These are phyloP conservation scores for Polypedilum pembai DNA, from an alignment of 1,140 invertebrate species.

Conservation along the genomic window DNA sequence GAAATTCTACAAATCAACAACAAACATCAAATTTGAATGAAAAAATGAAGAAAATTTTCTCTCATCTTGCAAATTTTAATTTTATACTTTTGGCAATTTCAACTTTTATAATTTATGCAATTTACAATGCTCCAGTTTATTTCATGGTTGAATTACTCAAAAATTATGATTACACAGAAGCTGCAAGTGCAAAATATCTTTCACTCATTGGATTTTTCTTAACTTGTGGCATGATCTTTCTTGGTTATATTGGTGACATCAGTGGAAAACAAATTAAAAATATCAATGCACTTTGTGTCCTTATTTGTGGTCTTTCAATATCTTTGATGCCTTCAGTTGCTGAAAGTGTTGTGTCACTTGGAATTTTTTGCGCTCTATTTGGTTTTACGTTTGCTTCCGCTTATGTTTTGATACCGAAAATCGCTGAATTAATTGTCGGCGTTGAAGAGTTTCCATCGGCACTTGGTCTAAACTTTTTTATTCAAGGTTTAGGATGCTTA, in stretches of 20 bases:
- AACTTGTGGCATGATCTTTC: background rate
- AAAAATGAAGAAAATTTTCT: background rate
- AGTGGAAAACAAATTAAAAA: background rate
- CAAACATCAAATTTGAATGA: background rate
- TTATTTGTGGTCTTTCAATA: background rate
- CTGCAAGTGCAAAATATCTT: background rate
- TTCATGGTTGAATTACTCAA: background rate
- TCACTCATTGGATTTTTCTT: background rate
- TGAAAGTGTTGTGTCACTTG: background rate
- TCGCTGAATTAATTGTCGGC: background rate
- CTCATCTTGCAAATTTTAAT: background rate
- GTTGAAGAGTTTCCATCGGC: background rate
- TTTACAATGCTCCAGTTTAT: background rate
- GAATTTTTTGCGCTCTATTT: background rate
- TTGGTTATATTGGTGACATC: background rate
- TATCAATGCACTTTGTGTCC: background rate
- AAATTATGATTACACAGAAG: background rate
- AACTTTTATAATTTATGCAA: background rate
- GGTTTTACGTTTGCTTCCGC: background rate
- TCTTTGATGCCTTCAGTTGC: background rate
- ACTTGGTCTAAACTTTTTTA: slow-evolving; percentile 1
- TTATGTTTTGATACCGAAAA: slow-evolving; percentile 10
- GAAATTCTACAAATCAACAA: background rate
- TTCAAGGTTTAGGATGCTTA: background rate
- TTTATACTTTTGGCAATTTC: background rate